Evolutionary conservation across 2,888 invertebrate species (phyloP), one percentile per base, ranked within the genome.

Genomic region (Cataglyphis rosenhaueri): DNA sequence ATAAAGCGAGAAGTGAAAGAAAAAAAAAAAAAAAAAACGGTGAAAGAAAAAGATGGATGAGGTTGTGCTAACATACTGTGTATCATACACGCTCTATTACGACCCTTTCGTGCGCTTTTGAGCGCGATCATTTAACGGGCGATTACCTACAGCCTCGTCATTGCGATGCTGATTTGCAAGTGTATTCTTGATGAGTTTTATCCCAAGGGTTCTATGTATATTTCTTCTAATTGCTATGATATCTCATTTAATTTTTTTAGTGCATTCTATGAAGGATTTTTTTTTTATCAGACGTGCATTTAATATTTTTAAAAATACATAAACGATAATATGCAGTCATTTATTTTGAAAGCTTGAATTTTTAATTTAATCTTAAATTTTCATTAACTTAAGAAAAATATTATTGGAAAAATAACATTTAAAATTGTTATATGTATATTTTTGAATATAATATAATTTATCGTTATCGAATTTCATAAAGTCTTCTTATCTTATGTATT

Each of bases 41-140:
- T 12, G 9, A n/a, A 32, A 48, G 64, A 68, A 35, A 71, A 38
- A 66, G 57, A 62, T 74, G 48, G 71, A 79, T 48, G 81, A 75
- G 82, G n/a, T 55, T n/a, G 64, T 81, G 52, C 29, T 35, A 59
- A n/a, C 59, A 8, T 59, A 57, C 25, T n/a, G 32, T 76, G 64
- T 82, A 71, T 82, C 38, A 83, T 81, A 82, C 68, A 82, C 87
- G 84, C 75, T 74, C 65, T 83, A 82, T 81, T 86, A 83, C 78
- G 68, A 64, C 3, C 71, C 57, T 78, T 57, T 57, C 32, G 59
- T 38, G 70, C 38, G 41, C 29, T n/a, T n/a, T n/a, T 84, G 84
- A 86, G 83, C 89, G 84, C 83, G 75, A 86, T 88, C 88, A 81
- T 88, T 88, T 89, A 87, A 87, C 84, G 82, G 85, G 78, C 85